These are phyloP conservation scores for Pygoscelis adeliae DNA, from an alignment of 2,113 vertebrate genomes.

Conservation along the genomic window DNA sequence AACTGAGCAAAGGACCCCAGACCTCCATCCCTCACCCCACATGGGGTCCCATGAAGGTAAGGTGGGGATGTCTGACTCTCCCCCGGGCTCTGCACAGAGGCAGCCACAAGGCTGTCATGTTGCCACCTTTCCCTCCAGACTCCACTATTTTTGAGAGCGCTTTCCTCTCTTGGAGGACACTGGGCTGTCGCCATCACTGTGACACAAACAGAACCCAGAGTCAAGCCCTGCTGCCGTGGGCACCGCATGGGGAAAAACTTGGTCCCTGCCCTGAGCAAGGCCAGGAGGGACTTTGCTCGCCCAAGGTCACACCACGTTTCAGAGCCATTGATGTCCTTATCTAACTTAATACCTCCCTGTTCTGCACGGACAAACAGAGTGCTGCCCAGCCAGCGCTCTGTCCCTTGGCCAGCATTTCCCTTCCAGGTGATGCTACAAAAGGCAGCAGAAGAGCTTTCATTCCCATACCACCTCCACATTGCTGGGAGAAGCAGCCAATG, in stretches of 20 bases:
- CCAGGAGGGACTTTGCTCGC: accelerated
- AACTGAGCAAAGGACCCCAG: background rate
- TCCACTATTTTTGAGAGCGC: accelerated
- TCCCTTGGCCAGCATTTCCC: background rate
- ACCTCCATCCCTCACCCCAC: background rate
- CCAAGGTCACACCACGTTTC: background rate
- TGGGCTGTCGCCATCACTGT: background rate
- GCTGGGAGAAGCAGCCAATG: background rate
- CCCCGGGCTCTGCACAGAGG: background rate
- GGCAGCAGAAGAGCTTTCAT: background rate
- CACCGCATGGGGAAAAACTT: background rate
- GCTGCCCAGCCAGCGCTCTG: background rate
- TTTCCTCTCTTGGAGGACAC: background rate
- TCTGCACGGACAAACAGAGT: background rate
- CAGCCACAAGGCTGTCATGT: background rate
- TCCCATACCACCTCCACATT: background rate
- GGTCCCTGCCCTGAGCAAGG: background rate
- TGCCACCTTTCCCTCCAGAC: background rate
- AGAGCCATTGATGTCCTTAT: background rate
- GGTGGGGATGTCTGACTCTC: background rate
- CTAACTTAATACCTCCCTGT: background rate
- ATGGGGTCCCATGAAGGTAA: background rate
- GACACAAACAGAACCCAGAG: background rate
- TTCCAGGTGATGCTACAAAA: constrained; percentile 14
- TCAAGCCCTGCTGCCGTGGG: background rate